These are phyloP conservation scores for Onchidella celtica DNA, from an alignment of 2,888 invertebrate genomes.

Conservation along the genomic window DNA sequence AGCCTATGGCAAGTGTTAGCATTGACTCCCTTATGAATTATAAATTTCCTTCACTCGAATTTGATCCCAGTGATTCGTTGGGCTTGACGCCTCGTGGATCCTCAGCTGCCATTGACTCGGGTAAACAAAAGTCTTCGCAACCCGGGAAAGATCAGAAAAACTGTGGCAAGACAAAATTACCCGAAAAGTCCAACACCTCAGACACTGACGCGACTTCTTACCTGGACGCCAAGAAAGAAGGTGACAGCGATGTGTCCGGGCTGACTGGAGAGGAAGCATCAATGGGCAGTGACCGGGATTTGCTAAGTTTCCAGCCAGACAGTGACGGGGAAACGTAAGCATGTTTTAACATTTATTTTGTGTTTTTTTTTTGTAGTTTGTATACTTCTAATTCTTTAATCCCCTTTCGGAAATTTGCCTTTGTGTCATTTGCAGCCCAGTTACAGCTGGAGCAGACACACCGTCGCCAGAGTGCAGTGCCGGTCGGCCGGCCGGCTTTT, in stretches of 20 bases:
- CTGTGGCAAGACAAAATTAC: background rate
- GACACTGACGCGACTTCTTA: too few relatives aligned
- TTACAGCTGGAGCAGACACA: too few relatives aligned
- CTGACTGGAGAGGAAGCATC: background rate
- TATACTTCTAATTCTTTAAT: too few relatives aligned
- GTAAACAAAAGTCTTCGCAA: background rate
- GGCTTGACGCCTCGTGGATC: background rate
- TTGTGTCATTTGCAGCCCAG: too few relatives aligned
- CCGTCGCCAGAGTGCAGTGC: too few relatives aligned
- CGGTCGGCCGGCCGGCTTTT: too few relatives aligned
- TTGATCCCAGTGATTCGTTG: background rate
- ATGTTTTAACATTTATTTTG: background rate
- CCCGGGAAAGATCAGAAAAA: background rate
- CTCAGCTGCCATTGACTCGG: background rate
- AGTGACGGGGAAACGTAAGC: slow-evolving; percentile 40
- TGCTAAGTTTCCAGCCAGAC: slow-evolving; percentile 16
- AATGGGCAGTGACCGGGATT: background rate
- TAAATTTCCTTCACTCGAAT: slow-evolving; percentile 7
- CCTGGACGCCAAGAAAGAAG: slow-evolving; percentile 5
- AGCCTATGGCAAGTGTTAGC: too few relatives aligned
- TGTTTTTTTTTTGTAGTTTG: background rate
- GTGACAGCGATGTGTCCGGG: slow-evolving; percentile 21
- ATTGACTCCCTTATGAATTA: too few relatives aligned
- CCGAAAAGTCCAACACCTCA: background rate
- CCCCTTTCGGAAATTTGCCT: too few relatives aligned